Percentiles rank a stretch among this genome's conserved stretches.
Evolutionary conservation across 2,797 vertebrate species (phyloP).

Genomic region (Odontamblyopus rebecca): DNA sequence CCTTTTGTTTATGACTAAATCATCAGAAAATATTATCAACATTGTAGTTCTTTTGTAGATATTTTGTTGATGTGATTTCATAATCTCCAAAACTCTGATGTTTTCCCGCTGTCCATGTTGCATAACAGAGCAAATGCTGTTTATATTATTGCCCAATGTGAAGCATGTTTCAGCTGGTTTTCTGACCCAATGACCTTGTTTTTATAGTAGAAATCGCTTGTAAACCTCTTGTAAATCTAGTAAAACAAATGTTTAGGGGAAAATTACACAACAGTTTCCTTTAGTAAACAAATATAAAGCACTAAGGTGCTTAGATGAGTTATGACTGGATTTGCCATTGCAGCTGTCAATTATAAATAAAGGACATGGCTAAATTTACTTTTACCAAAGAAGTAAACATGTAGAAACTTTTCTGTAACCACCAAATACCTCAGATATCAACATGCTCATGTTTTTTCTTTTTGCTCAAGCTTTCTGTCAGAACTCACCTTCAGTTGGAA

Average conservation of each 20-base stretch:
- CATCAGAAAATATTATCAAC: background rate
- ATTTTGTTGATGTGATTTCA: background rate
- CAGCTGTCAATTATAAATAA: slow-evolving; percentile 18
- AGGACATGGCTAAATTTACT: slow-evolving; percentile 10
- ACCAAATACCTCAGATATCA: background rate
- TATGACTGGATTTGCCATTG: slow-evolving; percentile 10
- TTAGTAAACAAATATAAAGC: slow-evolving; percentile 28
- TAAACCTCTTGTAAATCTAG: slow-evolving; percentile 22
- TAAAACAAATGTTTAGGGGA: slow-evolving; percentile 28
- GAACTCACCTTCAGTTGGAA: background rate
- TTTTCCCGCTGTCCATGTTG: slow-evolving; percentile 22
- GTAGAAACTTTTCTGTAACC: background rate
- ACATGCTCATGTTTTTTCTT: slow-evolving; percentile 5
- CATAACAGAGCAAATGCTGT: slow-evolving; percentile 10
- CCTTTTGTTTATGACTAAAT: slow-evolving; percentile 12
- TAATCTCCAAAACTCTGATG: slow-evolving; percentile 14
- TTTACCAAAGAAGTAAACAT: slow-evolving; percentile 27
- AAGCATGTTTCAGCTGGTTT: background rate
- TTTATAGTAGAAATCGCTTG: slow-evolving; percentile 11
- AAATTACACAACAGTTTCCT: slow-evolving; percentile 29
- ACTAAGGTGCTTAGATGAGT: background rate
- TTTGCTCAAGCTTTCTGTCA: slow-evolving; percentile 1
- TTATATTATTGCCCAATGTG: background rate
- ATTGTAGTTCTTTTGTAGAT: background rate
- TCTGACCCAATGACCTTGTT: background rate